These are phyloP conservation scores for Naja naja DNA, from an alignment of 2,113 vertebrate genomes.

Conservation along the genomic window DNA sequence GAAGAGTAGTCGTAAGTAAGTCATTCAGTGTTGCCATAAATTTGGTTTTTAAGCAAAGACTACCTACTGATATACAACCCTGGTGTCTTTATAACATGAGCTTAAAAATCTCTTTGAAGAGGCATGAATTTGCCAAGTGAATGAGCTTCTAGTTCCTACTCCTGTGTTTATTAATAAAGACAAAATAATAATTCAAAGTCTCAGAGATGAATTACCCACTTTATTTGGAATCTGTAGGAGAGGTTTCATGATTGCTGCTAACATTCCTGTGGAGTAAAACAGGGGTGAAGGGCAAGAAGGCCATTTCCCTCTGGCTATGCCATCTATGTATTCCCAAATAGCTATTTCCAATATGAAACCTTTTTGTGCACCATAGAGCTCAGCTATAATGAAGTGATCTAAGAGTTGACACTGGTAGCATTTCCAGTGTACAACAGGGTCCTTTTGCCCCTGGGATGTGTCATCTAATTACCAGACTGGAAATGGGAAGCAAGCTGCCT, in stretches of 20 bases:
- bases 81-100: neutral
- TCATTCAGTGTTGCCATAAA: neutral
- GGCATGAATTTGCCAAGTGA: neutral
- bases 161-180: neutral
- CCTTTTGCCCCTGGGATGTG: conserved; percentile 19
- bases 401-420: conserved; percentile 4
- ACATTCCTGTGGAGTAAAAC: neutral
- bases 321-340: conserved; percentile 1
- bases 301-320: neutral
- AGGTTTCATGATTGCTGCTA: neutral
- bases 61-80: neutral
- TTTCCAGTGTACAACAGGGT: conserved; percentile 8
- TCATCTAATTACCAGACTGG: conserved; percentile 24
- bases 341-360: neutral
- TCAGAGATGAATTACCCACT: neutral
- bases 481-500: conserved; percentile 16
- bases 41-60: neutral
- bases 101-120: neutral
- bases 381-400: conserved; percentile 30
- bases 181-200: neutral
- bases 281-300: neutral
- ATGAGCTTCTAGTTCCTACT: neutral
- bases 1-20: neutral
- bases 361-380: neutral
- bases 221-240: neutral